phyloP scores from a whole-genome alignment of 2,797 vertebrate species.

The Xenops minutus region DNA sequence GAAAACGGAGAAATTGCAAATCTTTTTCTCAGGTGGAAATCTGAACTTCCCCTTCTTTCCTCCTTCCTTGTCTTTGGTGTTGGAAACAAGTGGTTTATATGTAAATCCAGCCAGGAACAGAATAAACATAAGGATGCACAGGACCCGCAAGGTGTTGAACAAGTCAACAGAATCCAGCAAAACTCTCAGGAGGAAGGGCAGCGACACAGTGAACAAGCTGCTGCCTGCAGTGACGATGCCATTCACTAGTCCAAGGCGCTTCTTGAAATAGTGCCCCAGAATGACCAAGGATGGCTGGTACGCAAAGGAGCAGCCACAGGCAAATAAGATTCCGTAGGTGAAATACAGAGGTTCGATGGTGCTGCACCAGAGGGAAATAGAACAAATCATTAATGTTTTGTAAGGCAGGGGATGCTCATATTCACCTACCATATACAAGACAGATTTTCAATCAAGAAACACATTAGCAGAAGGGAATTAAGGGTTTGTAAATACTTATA shows the following conservation, averaged over 20 bases:
- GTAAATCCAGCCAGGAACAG: constrained; percentile 91
- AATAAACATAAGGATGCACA: constrained; percentile 87
- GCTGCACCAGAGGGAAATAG: constrained; percentile 66
- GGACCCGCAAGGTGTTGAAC: constrained; percentile 81
- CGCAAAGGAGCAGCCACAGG: constrained; percentile 92
- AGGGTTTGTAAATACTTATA: neutral
- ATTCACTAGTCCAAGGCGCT: constrained; percentile 92
- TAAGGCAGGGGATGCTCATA: neutral
- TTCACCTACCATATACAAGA: neutral
- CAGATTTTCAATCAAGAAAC: neutral
- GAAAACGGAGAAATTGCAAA: constrained; percentile 92
- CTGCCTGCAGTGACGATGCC: constrained; percentile 96
- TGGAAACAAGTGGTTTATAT: constrained; percentile 83
- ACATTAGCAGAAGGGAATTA: neutral
- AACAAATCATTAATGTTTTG: neutral
- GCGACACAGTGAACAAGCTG: constrained; percentile 89
- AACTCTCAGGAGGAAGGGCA: constrained; percentile 83
- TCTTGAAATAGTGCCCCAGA: constrained; percentile 95
- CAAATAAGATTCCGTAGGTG: constrained; percentile 92
- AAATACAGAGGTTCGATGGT: constrained; percentile 89
- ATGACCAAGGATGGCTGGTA: constrained; percentile 98
- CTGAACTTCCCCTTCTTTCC: constrained; percentile 67
- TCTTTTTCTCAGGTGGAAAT: constrained; percentile 62
- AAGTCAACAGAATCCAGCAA: constrained; percentile 76
- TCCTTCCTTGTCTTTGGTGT: constrained; percentile 46